phyloP scores from a whole-genome alignment of 2,888 invertebrate species.

The Schrankia costaestrigalis region DNA sequence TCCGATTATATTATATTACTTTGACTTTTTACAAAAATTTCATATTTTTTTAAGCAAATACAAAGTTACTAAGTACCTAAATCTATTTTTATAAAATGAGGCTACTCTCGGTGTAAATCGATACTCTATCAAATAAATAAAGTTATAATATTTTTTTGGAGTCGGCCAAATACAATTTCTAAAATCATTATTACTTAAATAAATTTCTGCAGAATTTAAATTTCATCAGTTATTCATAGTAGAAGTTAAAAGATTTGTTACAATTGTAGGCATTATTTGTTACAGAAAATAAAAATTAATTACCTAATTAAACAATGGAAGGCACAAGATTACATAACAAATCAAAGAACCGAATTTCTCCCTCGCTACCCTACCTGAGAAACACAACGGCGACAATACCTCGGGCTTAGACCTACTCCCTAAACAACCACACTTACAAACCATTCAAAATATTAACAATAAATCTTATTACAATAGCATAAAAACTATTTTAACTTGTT shows the following conservation, averaged over 20 bases:
- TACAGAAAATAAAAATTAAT: slow-evolving; percentile 34
- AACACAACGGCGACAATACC: slow-evolving; percentile 61
- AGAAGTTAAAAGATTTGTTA: not conserved
- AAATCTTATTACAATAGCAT: slow-evolving; percentile 20
- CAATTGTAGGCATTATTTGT: not conserved
- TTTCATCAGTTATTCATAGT: not conserved
- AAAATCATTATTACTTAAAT: too few species aligned
- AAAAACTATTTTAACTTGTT: slow-evolving; percentile 10
- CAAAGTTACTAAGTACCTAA: too few species aligned
- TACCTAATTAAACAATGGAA: slow-evolving; percentile 48
- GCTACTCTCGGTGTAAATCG: too few species aligned
- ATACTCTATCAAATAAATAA: too few species aligned
- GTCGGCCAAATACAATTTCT: too few species aligned
- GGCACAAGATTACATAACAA: slow-evolving; percentile 58
- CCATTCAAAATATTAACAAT: not conserved
- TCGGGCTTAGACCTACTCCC: slow-evolving; percentile 42
- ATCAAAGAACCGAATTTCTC: slow-evolving; percentile 57
- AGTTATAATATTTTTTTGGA: too few species aligned
- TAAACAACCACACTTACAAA: slow-evolving; percentile 20
- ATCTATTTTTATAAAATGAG: too few species aligned
- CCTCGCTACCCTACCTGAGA: slow-evolving; percentile 49
- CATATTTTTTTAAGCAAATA: too few species aligned
- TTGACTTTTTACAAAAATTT: too few species aligned
- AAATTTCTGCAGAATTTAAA: too few species aligned
- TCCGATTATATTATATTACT: too few species aligned